Percentiles rank a stretch among this genome's conserved stretches.
Conservation (phyloP, 2,888 invertebrate species). For the Glaucopsyche alexis region DNA sequence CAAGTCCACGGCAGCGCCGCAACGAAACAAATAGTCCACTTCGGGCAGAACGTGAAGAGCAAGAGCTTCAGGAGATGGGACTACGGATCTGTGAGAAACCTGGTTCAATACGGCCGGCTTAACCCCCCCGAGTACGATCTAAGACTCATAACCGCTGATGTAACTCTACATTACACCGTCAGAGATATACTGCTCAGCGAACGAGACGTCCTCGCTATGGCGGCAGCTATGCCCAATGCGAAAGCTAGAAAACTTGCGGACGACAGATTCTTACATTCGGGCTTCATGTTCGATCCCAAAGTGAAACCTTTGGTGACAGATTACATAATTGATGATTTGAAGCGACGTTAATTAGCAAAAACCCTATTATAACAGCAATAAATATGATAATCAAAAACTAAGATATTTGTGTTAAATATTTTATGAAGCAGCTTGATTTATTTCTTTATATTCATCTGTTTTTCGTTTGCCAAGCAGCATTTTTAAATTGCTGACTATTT, state of each 20-base stretch:
- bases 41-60: conserved; percentile 61
- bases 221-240: conserved; percentile 51
- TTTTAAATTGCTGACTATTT: conserved; percentile 43
- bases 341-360: conserved; percentile 7
- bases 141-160: conserved; percentile 46
- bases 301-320: conserved; percentile 55
- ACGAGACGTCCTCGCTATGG: conserved; percentile 57
- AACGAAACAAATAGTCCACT: conserved; percentile 61
- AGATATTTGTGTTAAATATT: no score
- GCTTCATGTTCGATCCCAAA: conserved; percentile 49
- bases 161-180: conserved; percentile 58
- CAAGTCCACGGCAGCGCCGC: conserved; percentile 48
- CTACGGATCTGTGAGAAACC: conserved; percentile 48
- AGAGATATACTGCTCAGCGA: conserved; percentile 52
- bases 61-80: conserved; percentile 56
- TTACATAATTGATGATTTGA: conserved; percentile 46
- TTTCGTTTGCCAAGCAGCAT: no score
- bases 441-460: no score
- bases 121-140: conserved; percentile 53
- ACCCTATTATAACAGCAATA: neutral
- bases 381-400: no score
- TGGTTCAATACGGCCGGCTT: conserved; percentile 46
- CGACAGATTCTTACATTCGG: conserved; percentile 51
- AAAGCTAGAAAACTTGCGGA: conserved; percentile 50
- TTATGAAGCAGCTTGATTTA: no score